A percentile compares a stretch with the other conserved stretches of the same genome.
Conservation (phyloP, 2,888 invertebrate species). For the Crocallis elinguaria region DNA sequence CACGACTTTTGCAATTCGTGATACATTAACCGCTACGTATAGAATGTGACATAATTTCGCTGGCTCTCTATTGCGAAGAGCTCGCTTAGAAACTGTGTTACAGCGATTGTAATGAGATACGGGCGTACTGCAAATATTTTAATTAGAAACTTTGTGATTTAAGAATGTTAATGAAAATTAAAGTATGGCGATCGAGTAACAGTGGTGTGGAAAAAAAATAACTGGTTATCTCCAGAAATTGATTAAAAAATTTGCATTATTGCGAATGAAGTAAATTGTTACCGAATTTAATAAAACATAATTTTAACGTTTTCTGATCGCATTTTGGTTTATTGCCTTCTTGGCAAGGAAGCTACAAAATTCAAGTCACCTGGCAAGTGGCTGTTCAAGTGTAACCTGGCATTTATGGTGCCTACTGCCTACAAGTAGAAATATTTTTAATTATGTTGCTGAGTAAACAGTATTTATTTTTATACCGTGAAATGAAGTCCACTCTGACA, state of each 20-base stretch:
- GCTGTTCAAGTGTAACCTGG: too few species aligned
- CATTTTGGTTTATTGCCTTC: too few species aligned
- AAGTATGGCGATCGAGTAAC: conserved; percentile 1
- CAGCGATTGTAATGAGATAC: conserved; percentile 37
- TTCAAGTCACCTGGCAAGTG: too few species aligned
- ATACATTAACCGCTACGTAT: conserved; percentile 59
- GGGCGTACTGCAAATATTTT: conserved; percentile 26
- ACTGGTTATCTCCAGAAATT: too few species aligned
- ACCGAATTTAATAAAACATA: too few species aligned
- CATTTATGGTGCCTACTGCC: too few species aligned
- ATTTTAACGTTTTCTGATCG: too few species aligned
- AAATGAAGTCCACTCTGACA: not conserved
- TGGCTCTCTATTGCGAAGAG: conserved; percentile 47
- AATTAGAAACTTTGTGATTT: conserved; percentile 15
- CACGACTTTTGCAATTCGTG: conserved; percentile 63
- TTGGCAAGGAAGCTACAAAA: too few species aligned
- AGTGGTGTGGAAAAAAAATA: not conserved
- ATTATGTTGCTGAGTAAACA: not conserved
- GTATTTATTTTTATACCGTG: not conserved
- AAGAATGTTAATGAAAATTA: conserved; percentile 7
- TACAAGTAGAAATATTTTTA: not conserved
- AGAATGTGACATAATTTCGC: conserved; percentile 67
- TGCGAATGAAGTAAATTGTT: too few species aligned
- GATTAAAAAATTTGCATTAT: not conserved
- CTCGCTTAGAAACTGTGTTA: conserved; percentile 51